Evolutionary conservation across 1,140 invertebrate species (phyloP), one percentile per base, ranked within the genome.

Genomic region (Zaprionus inermis): DNA sequence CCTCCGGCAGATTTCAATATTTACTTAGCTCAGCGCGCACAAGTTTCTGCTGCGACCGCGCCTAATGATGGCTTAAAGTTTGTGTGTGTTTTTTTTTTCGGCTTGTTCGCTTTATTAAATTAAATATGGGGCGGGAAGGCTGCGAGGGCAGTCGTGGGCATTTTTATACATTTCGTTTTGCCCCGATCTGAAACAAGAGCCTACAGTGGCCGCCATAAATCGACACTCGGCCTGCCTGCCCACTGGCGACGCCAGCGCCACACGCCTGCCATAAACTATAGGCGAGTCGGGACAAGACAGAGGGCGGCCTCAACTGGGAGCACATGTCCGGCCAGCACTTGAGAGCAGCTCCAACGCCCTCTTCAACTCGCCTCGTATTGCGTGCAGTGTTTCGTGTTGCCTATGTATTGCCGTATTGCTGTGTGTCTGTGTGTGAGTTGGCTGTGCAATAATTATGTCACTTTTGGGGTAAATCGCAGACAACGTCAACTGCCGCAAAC

Each of bases 391-490:
- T 36, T 73, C 71, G 3, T 57, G 28, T 74, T 74, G 72, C 72
- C 56, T 41, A 38, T 14, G 6, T 38, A 1, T n/a, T n/a, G n/a
- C n/a, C n/a, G n/a, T n/a, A n/a, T n/a, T n/a, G n/a, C n/a, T 11
- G 44, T 14, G 38, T 51, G 28, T 69, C 24, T 38, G 22, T 38
- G 24, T 28, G 14, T 24, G 44, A 44, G 55, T 72, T 69, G 74
- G 70, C 14, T 44, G 70, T 68, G 80, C 78, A 83, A 88, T 88
- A 88, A 88, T 88, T 88, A 89, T 88, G 84, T 88, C 84, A 83
- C 65, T 73, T 84, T 79, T 56, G 73, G 72, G 56, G 38, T 80
- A 83, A 83, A 88, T 83, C 76, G 76, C 46, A 51, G 58, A 18
- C 28, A 36, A 65, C 54, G 51, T 64, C 77, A 88, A 79, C 73